Percentiles rank a stretch among this genome's conserved stretches.
phyloP scores from a whole-genome alignment of 2,888 invertebrate species.

The Toxonevra muliebris region DNA sequence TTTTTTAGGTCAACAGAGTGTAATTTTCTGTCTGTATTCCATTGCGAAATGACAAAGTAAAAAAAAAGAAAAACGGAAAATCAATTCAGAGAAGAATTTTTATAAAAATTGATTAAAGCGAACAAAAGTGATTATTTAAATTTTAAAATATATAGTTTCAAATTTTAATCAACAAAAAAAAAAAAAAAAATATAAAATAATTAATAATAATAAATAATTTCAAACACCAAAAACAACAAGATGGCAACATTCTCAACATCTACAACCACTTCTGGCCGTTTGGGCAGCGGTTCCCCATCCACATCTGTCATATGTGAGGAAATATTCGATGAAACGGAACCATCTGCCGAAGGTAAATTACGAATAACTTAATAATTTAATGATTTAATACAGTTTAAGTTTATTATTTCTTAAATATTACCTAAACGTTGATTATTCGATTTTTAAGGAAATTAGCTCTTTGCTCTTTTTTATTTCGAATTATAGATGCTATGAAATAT shows the following conservation, averaged over 20 bases:
- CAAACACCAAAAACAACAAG: constrained; percentile 12
- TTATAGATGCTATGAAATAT: too few species aligned
- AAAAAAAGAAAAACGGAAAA: background rate
- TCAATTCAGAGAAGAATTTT: background rate
- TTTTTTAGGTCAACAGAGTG: constrained; percentile 40
- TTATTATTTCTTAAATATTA: too few species aligned
- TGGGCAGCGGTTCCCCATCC: constrained; percentile 53
- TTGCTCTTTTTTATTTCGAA: too few species aligned
- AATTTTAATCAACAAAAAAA: background rate
- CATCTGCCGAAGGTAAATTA: constrained; percentile 80
- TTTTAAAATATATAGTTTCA: constrained; percentile 2
- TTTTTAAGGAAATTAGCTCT: too few species aligned
- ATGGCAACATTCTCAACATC: constrained; percentile 36
- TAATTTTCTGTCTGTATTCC: constrained; percentile 25
- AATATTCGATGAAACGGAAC: constrained; percentile 84
- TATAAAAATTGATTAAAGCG: background rate
- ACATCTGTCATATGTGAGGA: constrained; percentile 77
- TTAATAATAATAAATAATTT: constrained; percentile 15
- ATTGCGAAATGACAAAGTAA: constrained; percentile 3
- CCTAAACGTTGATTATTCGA: too few species aligned
- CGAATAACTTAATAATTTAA: background rate
- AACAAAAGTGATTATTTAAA: background rate
- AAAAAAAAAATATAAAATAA: constrained; percentile 18
- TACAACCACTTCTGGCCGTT: constrained; percentile 43
- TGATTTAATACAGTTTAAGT: too few species aligned